These are phyloP conservation scores for Metallyticus violacea DNA, from an alignment of 2,888 invertebrate genomes.

Conservation along the genomic window DNA sequence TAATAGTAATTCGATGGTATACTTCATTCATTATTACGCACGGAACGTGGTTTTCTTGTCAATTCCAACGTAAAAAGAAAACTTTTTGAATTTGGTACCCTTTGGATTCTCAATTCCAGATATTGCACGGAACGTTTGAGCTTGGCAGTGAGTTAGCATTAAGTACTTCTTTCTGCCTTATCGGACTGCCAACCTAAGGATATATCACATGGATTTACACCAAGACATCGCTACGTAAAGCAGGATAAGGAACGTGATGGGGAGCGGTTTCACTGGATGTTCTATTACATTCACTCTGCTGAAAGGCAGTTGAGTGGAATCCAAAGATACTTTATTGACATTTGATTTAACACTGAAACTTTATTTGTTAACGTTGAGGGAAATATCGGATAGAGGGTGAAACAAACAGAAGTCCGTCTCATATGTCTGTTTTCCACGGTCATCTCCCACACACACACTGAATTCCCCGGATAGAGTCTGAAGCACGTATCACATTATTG, in stretches of 20 bases:
- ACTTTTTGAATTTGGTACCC: too few relatives aligned
- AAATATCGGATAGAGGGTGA: background rate
- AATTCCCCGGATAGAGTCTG: background rate
- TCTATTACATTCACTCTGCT: background rate
- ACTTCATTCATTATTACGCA: too few relatives aligned
- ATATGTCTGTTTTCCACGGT: background rate
- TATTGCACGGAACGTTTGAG: too few relatives aligned
- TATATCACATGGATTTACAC: too few relatives aligned
- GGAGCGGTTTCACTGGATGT: background rate
- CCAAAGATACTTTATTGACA: background rate
- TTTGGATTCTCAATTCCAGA: too few relatives aligned
- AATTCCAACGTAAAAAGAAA: too few relatives aligned
- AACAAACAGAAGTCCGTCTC: background rate
- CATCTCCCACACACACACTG: background rate
- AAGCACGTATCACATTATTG: slow-evolving; percentile 10
- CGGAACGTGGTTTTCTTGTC: too few relatives aligned
- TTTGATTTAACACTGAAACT: background rate
- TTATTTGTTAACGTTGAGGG: background rate
- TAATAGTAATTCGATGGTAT: too few relatives aligned
- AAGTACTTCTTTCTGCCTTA: too few relatives aligned
- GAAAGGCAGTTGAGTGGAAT: background rate
- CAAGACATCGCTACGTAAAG: background rate
- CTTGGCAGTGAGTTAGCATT: too few relatives aligned
- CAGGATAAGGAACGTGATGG: background rate
- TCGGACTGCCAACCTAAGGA: too few relatives aligned